Conservation (phyloP, 92 coral and sea anemone genomes). For the Phenganax marumi region DNA sequence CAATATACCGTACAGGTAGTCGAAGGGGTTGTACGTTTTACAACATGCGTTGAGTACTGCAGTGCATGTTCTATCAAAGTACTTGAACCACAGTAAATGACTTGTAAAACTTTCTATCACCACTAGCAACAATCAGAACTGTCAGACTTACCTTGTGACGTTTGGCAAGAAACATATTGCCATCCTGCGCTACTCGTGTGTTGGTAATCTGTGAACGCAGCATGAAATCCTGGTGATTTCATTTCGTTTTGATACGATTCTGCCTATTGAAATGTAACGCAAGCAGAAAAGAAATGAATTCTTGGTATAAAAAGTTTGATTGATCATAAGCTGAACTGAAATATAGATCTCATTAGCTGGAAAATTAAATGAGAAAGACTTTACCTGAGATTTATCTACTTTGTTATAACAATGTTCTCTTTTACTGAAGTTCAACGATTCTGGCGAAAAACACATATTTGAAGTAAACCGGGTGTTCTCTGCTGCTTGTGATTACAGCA, state of each 20-base stretch:
- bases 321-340: background rate
- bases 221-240: background rate
- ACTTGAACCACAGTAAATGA: too few species aligned
- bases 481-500: background rate
- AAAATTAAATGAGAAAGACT: background rate
- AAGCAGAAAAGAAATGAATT: background rate
- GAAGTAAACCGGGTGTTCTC: background rate
- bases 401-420: background rate
- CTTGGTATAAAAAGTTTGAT: background rate
- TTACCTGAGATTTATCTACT: conserved; percentile 15
- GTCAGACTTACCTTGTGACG: background rate
- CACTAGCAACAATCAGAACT: background rate
- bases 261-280: background rate
- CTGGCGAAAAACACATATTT: background rate
- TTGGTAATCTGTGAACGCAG: background rate
- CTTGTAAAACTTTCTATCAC: too few species aligned
- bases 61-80: too few species aligned
- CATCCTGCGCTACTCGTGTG: background rate
- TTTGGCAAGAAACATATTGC: background rate
- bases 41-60: too few species aligned
- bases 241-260: background rate
- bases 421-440: background rate
- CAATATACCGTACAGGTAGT: too few species aligned
- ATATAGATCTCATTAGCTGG: background rate
- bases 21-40: too few species aligned